Conservation (phyloP, 1,140 invertebrate genomes). For the Pinna nobilis region DNA sequence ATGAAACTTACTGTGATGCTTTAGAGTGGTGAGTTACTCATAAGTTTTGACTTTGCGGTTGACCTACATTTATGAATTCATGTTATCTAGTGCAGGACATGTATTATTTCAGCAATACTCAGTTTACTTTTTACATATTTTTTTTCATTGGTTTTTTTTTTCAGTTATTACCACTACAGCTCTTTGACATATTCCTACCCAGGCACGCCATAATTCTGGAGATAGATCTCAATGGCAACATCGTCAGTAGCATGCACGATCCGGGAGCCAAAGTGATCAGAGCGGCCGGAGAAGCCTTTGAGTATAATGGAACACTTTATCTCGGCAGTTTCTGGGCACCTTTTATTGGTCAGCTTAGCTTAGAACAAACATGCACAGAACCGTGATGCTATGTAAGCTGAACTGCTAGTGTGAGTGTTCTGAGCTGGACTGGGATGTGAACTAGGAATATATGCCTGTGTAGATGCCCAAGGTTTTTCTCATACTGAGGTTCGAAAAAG, state of each 20-base stretch:
- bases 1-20: too few species aligned
- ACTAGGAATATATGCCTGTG: too few species aligned
- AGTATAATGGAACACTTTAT: slow-evolving; percentile 75
- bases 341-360: slow-evolving; percentile 46
- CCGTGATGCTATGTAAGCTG: too few species aligned
- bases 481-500: too few species aligned
- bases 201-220: slow-evolving; percentile 75
- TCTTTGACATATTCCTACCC: slow-evolving; percentile 79
- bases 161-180: slow-evolving; percentile 74
- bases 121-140: neutral
- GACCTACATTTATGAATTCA: neutral
- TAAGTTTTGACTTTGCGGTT: too few species aligned
- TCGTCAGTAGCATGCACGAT: slow-evolving; percentile 70
- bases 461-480: too few species aligned
- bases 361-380: too few species aligned
- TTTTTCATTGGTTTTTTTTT: slow-evolving; percentile 65
- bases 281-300: slow-evolving; percentile 71
- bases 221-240: slow-evolving; percentile 61
- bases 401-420: too few species aligned
- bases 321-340: slow-evolving; percentile 76
- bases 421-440: too few species aligned
- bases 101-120: neutral
- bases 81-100: neutral
- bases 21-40: too few species aligned
- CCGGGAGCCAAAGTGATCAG: slow-evolving; percentile 60